Evolutionary conservation across 2,797 vertebrate genomes (phyloP), one percentile per base, ranked within the genome.

Genomic region (Valencia hispanica): DNA sequence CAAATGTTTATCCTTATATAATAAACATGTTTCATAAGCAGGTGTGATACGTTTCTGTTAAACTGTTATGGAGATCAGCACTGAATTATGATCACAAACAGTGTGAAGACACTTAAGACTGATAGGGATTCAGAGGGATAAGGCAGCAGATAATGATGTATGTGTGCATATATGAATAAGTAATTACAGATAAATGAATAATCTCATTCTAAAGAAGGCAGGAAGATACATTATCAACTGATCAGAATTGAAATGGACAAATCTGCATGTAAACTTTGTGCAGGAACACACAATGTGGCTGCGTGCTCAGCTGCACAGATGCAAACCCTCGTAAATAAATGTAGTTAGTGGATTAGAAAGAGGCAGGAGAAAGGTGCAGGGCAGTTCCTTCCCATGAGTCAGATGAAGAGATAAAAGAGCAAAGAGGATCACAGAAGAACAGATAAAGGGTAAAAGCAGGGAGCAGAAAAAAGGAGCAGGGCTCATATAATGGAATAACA

Each of bases 401-500:
- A 84, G 87, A 93, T 91, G 39, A 74, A 78, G 70, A 86, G 93
- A 92, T 93, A 93, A 84, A 89, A 84, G 80, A 88, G 70, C 15
- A 27, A 79, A 77, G 72, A 79, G 85, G 68, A 81, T 50, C 83
- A 90, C 70, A 87, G 51, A 82, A 86, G 79, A 85, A 85, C 73
- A 90, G 91, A 93, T 92, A 92, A 92, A 90, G 72, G 81, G 73
- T 57, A 80, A 88, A 85, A 80, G 81, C 69, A 55, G 72, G 80
- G 81, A 82, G 88, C 86, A 87, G 79, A 81, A 73, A 68, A 87
- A 87, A 89, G 45, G 25, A 72, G 78, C 88, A 92, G 89, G 72
- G 77, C 85, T 82, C 76, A 82, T 82, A 77, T 93, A 94, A 93
- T 94, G 79, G 85, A 86, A 93, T 94, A 91, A 93, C 79, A 78